These are phyloP conservation scores for Romanogobio albipinnatus DNA, from an alignment of 2,113 vertebrate genomes.

Conservation along the genomic window DNA sequence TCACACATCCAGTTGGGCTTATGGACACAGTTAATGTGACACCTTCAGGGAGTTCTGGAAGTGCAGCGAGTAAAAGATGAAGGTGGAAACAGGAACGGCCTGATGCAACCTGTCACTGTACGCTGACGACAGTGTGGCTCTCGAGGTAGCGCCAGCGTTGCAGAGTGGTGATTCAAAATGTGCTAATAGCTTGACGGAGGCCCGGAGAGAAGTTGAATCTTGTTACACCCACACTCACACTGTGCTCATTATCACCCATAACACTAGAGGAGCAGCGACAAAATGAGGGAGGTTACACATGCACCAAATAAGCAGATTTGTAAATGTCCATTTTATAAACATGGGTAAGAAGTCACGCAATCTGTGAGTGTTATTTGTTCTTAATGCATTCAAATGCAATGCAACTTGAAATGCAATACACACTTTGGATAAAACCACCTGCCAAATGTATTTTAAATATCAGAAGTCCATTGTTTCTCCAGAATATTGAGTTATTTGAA, in stretches of 20 bases:
- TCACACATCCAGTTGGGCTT: conserved; percentile 27
- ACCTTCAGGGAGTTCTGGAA: conserved; percentile 23
- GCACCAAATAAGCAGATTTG: conserved; percentile 4
- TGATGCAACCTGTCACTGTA: neutral
- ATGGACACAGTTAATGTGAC: conserved; percentile 21
- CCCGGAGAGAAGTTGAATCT: conserved; percentile 20
- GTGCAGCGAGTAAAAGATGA: conserved; percentile 31
- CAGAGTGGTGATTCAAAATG: conserved; percentile 41
- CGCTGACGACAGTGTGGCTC: neutral
- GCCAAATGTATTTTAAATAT: neutral
- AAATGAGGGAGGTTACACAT: neutral
- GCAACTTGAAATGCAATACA: neutral
- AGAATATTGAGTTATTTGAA: neutral
- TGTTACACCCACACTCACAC: conserved; percentile 39
- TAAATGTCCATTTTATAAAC: conserved; percentile 12
- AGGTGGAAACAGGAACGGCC: conserved; percentile 14
- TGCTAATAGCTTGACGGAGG: conserved; percentile 40
- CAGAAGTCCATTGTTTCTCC: too few species aligned
- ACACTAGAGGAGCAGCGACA: conserved; percentile 1
- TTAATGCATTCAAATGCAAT: neutral
- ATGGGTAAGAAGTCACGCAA: neutral
- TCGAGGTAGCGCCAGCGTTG: neutral
- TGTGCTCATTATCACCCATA: conserved; percentile 47
- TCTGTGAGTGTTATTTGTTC: neutral
- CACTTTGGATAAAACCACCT: neutral